Base-by-base conservation (phyloP, 64 coral and sea anemone genomes). In the Stichodactyla mertensii region DNA sequence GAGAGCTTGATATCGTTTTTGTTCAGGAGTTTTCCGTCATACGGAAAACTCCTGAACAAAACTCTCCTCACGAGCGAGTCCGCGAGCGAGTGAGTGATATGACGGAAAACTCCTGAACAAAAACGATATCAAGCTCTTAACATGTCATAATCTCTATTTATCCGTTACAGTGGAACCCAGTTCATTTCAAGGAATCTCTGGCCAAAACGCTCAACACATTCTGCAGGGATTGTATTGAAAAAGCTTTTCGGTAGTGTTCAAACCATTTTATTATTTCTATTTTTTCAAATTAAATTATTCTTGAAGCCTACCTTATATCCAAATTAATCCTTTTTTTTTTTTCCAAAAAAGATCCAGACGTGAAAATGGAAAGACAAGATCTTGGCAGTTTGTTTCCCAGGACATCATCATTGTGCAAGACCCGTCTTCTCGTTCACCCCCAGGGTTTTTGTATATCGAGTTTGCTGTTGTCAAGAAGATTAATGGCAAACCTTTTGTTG, bases 371-470 rank as follows among this genome's bases (percentile, higher is more conserved):
- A 31, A n/a, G 2, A 10, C 7, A 26, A 26, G 4, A 11, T 26
- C n/a, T 74, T 74, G 12, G 10, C 69, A 11, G 5, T 74, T 74
- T 74, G 11, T 26, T 26, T 10, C n/a, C 18, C 18, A 81, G 3
- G 78, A 81, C 78, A 53, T 81, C 36, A 81, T 81, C 51, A 81
- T 81, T 8, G 51, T 81, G 3, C 51, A 53, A 81, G 51, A 81
- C 52, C 78, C 78, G 19, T 54, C 51, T n/a, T 15, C 36, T 55
- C 36, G 78, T 53, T 81, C 78, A 6, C 78, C 78, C 4, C 78
- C 78, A 12, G 78, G 78, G 7, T 54, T 53, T 12, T 9, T 81
- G 51, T 81, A 81, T 22, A 13, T 81, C 51, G 78, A 81, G 52
- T 54, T 81, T 81, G 78, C 78, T 0, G 78, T 81, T 16, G 53